These are phyloP conservation scores for Deroptyus accipitrinus DNA, from an alignment of 2,113 vertebrate species.

Conservation along the genomic window DNA sequence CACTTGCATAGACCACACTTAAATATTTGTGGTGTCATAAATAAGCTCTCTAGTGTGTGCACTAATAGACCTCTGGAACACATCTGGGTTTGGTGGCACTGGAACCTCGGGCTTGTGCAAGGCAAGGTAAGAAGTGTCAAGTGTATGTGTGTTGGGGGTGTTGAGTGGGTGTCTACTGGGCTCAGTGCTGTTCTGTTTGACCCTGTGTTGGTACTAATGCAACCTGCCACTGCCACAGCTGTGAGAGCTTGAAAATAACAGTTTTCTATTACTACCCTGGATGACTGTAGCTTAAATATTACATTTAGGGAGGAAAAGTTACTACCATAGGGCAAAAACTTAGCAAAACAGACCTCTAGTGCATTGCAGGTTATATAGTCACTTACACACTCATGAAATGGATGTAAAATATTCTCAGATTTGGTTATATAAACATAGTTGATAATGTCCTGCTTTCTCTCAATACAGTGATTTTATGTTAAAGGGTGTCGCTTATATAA, in stretches of 20 bases:
- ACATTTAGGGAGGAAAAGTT: not conserved
- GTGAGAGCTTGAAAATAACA: not conserved
- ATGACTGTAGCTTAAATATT: not conserved
- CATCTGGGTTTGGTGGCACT: not conserved
- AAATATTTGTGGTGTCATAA: constrained; percentile 50
- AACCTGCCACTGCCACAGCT: not conserved
- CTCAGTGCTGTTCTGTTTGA: not conserved
- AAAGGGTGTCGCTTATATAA: not conserved
- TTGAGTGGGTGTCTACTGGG: not conserved
- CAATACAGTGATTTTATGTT: not conserved
- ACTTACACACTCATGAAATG: not conserved
- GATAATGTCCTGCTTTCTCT: not conserved
- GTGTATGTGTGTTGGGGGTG: not conserved
- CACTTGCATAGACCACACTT: constrained; percentile 10
- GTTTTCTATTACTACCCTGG: not conserved
- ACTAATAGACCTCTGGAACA: constrained; percentile 11
- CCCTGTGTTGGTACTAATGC: not conserved
- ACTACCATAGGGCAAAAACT: not conserved
- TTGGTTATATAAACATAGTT: not conserved
- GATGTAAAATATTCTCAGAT: not conserved
- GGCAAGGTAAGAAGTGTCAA: not conserved
- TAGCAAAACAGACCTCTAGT: not conserved
- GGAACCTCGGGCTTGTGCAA: not conserved
- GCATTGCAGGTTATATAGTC: not conserved
- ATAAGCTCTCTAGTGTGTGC: constrained; percentile 4